Evolutionary conservation across 35 echinoderm and acorn worm genomes (phyloP), one percentile per base, ranked within the genome.

Genomic region (Amphiura filiformis): DNA sequence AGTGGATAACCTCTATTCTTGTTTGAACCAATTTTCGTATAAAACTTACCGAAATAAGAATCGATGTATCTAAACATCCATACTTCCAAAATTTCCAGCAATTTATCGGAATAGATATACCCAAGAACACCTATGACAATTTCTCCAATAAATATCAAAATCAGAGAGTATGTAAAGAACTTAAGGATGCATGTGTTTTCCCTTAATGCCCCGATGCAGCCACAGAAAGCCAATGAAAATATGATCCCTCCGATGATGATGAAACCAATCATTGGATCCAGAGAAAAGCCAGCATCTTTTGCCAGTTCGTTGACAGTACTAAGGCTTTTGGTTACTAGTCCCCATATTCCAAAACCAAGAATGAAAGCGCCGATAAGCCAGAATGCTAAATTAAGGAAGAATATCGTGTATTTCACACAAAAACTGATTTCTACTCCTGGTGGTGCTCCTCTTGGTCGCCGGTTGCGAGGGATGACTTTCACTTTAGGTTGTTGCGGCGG

Each of bases 241-340:
- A 95, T 89, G 2, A 95, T 34, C 17, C 76, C 65, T 9, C 94
- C 94, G 17, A 92, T 44, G 37, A 99, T 90, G 56, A 99, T 92
- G 84, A 99, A 99, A 30, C 90, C 93, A 36, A 88, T 92, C 96
- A 99, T 99, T 5, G 96, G 96, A 77, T 99, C 96, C 1, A 99
- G 56, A 13, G 40, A 57, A 37, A 99, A 84, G 14, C 95, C 95
- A 36, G 86, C 82, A 34, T 65, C 83, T 61, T 85, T 88, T 5
- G 96, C 93, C 26, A 99, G 89, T 0, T 65, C 90, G 20, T 94
- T 88, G 15, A 99, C 87, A 39, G 81, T 93, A 78, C 52, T 78
- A 13, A 76, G 77, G 22, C 77, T 87, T 80, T 99, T 99, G 3
- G 92, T 89, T 32, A 94, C 88, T 22, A 99, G 80, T 28, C 96